Evolutionary conservation across 2,113 vertebrate species (phyloP), one percentile per base, ranked within the genome.

Genomic region (Melanocharis versteri): DNA sequence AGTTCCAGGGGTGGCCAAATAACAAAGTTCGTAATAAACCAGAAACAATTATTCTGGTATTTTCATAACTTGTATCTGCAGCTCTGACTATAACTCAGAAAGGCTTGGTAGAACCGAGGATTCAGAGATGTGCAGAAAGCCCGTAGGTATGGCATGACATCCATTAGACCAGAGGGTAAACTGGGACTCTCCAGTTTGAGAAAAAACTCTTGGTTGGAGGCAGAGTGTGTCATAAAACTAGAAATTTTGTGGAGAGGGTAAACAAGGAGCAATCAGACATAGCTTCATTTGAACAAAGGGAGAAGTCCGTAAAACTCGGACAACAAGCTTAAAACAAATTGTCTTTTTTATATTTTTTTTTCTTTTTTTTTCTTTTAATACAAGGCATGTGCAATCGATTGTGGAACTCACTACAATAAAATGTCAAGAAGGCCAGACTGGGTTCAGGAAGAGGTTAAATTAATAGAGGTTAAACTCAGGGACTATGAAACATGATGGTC

Each of bases 361-460:
- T 7, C 37, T 53, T 35, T 15, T 16, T 65, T 9, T 56, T 68
- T 18, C 9, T 73, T 87, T 80, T 28, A 75, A 27, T 88, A 21
- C 5, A 68, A 78, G 23, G 21, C 42, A 39, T 58, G 35, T 87
- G 56, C n/a, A 75, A 68, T 82, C 13, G 13, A 71, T 64, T 69
- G 62, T 57, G 40, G 62, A 94, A 68, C 37, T 87, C 24, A 10
- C 20, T 20, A n/a, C 26, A 79, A 13, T 64, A 79, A 91, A 94
- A 56, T 65, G 31, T 91, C 61, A 72, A 44, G 37, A 85, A 60
- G 57, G 15, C 28, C 37, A 48, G 24, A 76, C 68, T 69, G 75
- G n/a, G 73, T 94, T 90, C 78, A 88, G 56, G 44, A 96, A 82
- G 78, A 94, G 88, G 82, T 94, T 96, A 96, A 96, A 92, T 89